These are phyloP conservation scores for Drosophila nigromelanica DNA, from an alignment of 1,140 invertebrate genomes.

Conservation along the genomic window DNA sequence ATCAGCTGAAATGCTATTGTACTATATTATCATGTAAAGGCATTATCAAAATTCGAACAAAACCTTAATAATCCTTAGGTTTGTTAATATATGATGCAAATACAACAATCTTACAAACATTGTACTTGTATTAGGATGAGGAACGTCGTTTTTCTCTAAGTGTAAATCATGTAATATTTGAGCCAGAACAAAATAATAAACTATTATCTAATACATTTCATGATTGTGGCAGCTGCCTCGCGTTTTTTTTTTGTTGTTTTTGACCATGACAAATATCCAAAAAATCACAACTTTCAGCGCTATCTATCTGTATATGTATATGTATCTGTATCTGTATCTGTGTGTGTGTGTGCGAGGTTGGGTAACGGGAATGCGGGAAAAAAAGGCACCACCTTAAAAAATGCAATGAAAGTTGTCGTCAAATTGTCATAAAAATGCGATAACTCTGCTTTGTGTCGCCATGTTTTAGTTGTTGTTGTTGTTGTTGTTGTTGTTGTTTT, in stretches of 20 bases:
- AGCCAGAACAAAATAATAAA: not conserved
- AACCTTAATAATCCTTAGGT: no score
- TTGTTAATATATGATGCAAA: no score
- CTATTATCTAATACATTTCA: not conserved
- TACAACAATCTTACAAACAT: no score
- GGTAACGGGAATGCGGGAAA: conserved; percentile 53
- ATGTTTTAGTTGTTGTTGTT: conserved; percentile 39
- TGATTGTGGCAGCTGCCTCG: not conserved
- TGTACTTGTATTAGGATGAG: no score
- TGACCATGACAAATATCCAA: not conserved
- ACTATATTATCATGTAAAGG: no score
- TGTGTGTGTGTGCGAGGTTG: conserved; percentile 10
- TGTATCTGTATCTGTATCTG: not conserved
- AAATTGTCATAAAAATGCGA: conserved; percentile 83
- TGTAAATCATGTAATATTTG: not conserved
- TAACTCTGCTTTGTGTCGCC: conserved; percentile 74
- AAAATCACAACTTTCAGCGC: not conserved
- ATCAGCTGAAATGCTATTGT: no score
- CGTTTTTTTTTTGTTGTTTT: not conserved
- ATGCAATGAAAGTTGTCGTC: conserved; percentile 80
- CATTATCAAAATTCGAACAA: no score
- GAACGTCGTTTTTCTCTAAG: not conserved
- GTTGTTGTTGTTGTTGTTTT: conserved; percentile 42
- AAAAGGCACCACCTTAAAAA: conserved; percentile 73
- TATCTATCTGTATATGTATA: not conserved